A percentile compares a stretch with the other conserved stretches of the same genome.
Evolutionary conservation across 2,113 vertebrate genomes (phyloP).

Genomic region (Regulus satrapa): DNA sequence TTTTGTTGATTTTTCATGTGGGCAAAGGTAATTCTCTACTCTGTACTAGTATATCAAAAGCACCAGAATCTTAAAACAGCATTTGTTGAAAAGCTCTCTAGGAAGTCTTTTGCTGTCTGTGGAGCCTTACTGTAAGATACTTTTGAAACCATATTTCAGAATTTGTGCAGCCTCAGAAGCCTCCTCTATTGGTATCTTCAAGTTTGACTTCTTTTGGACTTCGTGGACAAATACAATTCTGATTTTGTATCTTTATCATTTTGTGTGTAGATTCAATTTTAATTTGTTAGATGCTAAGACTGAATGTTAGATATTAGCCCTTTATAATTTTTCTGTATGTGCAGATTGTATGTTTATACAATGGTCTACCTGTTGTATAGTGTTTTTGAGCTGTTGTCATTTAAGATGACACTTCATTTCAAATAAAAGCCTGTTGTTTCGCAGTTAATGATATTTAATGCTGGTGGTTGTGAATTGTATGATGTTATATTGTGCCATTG

Average conservation of each 20-base stretch:
- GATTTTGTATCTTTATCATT: constrained; percentile 56
- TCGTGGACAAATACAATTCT: constrained; percentile 51
- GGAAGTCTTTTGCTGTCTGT: constrained; percentile 43
- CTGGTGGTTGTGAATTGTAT: constrained; percentile 70
- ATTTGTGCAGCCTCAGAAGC: constrained; percentile 43
- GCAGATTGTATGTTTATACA: constrained; percentile 63
- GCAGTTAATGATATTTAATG: constrained; percentile 69
- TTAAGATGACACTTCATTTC: constrained; percentile 67
- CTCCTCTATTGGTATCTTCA: constrained; percentile 34
- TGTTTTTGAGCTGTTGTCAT: constrained; percentile 72
- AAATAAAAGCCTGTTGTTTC: constrained; percentile 73
- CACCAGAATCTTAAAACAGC: constrained; percentile 13
- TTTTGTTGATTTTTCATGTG: constrained; percentile 13
- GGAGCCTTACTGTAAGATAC: constrained; percentile 56
- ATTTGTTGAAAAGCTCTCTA: constrained; percentile 29
- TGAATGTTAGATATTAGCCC: constrained; percentile 56
- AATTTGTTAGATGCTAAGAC: constrained; percentile 28
- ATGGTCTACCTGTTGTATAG: constrained; percentile 70
- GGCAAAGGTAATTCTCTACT: constrained; percentile 38
- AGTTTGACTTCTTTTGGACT: constrained; percentile 67
- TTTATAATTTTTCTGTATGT: constrained; percentile 67
- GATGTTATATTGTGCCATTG: constrained; percentile 49
- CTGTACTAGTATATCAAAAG: constrained; percentile 5
- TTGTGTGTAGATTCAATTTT: constrained; percentile 56
- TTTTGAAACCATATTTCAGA: constrained; percentile 51